phyloP scores from a whole-genome alignment of 2,888 invertebrate genomes.

The Tenthredo livida region DNA sequence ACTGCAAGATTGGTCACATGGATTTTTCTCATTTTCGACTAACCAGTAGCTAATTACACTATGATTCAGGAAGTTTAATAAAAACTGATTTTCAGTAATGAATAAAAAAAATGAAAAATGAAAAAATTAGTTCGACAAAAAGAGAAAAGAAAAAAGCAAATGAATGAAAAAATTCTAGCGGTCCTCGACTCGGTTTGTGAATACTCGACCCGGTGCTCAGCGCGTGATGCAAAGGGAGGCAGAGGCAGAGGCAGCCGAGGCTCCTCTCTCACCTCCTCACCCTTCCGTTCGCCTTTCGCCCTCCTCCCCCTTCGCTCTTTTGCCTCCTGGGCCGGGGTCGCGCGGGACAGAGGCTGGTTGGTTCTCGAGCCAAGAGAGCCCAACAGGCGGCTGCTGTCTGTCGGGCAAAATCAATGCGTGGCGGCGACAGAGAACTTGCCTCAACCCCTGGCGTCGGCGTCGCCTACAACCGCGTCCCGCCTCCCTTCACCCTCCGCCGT shows the following conservation, averaged over 20 bases:
- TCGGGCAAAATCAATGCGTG: slow-evolving; percentile 77
- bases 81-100: not conserved
- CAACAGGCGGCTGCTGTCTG: slow-evolving; percentile 75
- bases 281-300: not conserved
- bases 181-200: slow-evolving; percentile 22
- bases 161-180: not conserved
- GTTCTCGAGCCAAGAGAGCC: slow-evolving; percentile 68
- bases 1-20: not conserved
- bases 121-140: not conserved
- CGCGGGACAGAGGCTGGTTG: slow-evolving; percentile 63
- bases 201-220: slow-evolving; percentile 21
- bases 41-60: not conserved
- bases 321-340: slow-evolving; percentile 43
- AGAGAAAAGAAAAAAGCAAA: not conserved
- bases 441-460: slow-evolving; percentile 53
- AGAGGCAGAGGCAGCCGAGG: slow-evolving; percentile 33
- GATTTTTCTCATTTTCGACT: not conserved
- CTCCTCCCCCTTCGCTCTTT: not conserved
- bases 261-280: not conserved
- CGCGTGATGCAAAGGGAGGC: slow-evolving; percentile 25
- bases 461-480: slow-evolving; percentile 49
- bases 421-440: slow-evolving; percentile 72
- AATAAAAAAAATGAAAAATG: not conserved
- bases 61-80: not conserved
- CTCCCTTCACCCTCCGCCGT: slow-evolving; percentile 42